phyloP scores from a whole-genome alignment of 2,797 vertebrate genomes.

The Acanthopagrus latus region DNA sequence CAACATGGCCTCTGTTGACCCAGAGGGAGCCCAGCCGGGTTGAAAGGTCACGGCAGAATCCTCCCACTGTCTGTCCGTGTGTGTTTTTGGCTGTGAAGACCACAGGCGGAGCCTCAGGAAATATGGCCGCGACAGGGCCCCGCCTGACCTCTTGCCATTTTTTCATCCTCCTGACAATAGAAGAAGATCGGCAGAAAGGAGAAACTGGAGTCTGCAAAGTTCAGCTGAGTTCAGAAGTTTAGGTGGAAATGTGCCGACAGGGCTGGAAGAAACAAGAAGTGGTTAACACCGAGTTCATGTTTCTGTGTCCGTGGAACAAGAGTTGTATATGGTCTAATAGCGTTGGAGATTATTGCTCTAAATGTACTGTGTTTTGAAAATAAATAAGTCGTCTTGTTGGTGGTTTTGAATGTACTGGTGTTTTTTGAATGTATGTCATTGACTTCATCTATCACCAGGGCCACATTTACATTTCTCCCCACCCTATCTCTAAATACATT shows the following conservation, averaged over 20 bases:
- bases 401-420: constrained; percentile 19
- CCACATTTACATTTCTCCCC: constrained; percentile 31
- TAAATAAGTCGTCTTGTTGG: not conserved
- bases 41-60: constrained; percentile 75
- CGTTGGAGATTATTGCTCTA: not conserved
- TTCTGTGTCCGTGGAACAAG: not conserved
- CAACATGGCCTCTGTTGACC: constrained; percentile 70
- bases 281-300: not conserved
- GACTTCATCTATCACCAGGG: constrained; percentile 10
- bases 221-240: constrained; percentile 51
- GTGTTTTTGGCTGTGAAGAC: constrained; percentile 75
- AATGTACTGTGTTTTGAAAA: constrained; percentile 8
- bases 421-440: constrained; percentile 16
- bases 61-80: constrained; percentile 82
- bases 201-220: constrained; percentile 42
- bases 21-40: constrained; percentile 64
- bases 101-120: constrained; percentile 74
- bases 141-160: constrained; percentile 66
- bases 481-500: constrained; percentile 32
- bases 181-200: constrained; percentile 43
- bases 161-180: constrained; percentile 57
- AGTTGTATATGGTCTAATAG: constrained; percentile 23
- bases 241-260: constrained; percentile 3
- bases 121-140: constrained; percentile 63
- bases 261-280: not conserved